phyloP scores from a whole-genome alignment of 2,113 vertebrate species.

The Sakesphorus luctuosus region DNA sequence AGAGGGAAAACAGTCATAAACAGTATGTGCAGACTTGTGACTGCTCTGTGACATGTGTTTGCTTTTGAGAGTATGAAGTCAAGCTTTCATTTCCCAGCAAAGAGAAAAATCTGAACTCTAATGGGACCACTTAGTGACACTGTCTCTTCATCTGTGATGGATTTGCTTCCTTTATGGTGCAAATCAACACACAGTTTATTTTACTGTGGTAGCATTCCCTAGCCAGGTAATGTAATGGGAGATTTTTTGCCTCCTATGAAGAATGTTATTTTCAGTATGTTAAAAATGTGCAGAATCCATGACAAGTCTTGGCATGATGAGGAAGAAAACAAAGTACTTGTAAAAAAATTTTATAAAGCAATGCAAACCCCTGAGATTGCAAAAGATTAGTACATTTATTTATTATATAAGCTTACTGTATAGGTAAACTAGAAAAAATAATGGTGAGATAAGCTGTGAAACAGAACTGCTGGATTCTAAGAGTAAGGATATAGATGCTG shows the following conservation, averaged over 20 bases:
- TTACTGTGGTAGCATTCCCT: constrained; percentile 7
- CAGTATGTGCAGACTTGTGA: neutral
- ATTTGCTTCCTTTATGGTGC: constrained; percentile 9
- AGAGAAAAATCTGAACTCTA: neutral
- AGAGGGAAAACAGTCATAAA: neutral
- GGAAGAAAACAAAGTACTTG: neutral
- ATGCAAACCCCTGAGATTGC: neutral
- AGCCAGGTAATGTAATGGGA: neutral
- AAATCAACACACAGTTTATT: neutral
- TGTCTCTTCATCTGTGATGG: neutral
- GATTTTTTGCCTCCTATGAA: constrained; percentile 6
- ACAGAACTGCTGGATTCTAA: neutral
- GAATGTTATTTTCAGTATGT: neutral
- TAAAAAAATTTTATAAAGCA: neutral
- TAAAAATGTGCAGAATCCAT: constrained; percentile 33
- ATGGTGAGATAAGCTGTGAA: neutral
- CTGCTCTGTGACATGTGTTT: constrained; percentile 42
- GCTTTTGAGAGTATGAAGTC: constrained; percentile 1
- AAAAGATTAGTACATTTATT: neutral
- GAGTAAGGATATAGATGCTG: neutral
- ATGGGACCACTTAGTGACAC: neutral
- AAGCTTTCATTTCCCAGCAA: constrained; percentile 22
- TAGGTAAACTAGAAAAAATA: neutral
- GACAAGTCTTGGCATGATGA: neutral
- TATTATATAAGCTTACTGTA: neutral